Evolutionary conservation across 2,113 vertebrate genomes (phyloP).

Genomic region (Erpornis zantholeuca): DNA sequence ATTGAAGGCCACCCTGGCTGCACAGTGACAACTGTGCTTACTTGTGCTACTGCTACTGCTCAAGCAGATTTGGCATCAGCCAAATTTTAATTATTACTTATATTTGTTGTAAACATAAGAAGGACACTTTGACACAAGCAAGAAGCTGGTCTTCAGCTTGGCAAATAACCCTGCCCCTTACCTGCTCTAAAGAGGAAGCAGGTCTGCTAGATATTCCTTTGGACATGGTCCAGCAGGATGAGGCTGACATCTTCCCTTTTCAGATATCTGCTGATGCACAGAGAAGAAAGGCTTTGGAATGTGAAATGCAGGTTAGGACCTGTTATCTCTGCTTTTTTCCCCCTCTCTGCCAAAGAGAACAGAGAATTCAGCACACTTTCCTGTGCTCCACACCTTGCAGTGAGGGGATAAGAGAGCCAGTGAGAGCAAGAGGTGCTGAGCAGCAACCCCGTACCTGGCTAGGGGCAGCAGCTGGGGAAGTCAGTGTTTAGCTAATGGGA

Average conservation of each 20-base stretch:
- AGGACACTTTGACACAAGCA: neutral
- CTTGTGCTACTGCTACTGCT: neutral
- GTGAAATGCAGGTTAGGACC: neutral
- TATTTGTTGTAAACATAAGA: neutral
- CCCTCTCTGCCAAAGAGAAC: neutral
- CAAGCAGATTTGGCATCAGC: neutral
- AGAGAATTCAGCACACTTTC: neutral
- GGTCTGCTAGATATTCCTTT: neutral
- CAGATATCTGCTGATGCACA: accelerated
- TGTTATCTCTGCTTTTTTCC: neutral
- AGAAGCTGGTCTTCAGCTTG: neutral
- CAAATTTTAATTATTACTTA: neutral
- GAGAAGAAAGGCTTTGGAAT: neutral
- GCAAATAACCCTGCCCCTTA: neutral
- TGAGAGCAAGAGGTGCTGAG: neutral
- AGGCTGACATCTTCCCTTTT: neutral
- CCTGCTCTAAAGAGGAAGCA: neutral
- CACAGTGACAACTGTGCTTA: accelerated
- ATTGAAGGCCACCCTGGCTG: neutral
- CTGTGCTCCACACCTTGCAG: neutral
- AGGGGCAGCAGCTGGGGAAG: neutral
- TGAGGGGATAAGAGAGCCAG: neutral
- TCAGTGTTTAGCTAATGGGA: neutral
- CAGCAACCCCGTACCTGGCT: accelerated
- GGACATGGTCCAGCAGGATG: neutral